Evolutionary conservation across 2,888 invertebrate species (phyloP), one percentile per base, ranked within the genome.

Genomic region (Adineta ricciae): DNA sequence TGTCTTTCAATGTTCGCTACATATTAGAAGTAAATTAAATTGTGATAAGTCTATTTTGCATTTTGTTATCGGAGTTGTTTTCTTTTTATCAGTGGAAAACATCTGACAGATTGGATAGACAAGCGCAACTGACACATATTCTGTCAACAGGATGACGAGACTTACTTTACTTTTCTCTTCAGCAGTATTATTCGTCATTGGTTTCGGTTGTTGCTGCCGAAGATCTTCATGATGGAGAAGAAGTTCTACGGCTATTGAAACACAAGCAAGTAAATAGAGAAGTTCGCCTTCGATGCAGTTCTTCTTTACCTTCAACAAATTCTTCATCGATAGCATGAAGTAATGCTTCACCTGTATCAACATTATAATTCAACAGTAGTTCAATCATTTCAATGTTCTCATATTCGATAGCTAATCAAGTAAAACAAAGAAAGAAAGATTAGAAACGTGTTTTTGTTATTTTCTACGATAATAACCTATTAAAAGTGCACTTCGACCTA

Each of bases 321-420:
- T 97, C 97, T 52, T 95, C 98, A 49, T 96, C 95, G 88, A 97
- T 97, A 86, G 97, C 94, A 89, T 95, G 96, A 83, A 97, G 92
- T 83, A 96, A 91, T 0, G 95, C 94, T 89, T 96, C 96, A 89
- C 93, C 94, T 1, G 96, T 94, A 87, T 94, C 94, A 87, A 97
- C 95, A 84, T 94, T 95, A 94, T 95, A 94, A 86, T 95, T 93
- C 84, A 97, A 93, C 83, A 97, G 92, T 84, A 96, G 91, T 89
- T 96, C 96, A 36, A 97, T 94, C 96, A 97, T 96, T 92, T 97
- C 96, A 88, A 97, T 92, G 91, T 96, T 96, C 91, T 97, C 97
- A 87, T 95, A 94, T 90, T 97, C 97, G 86, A 97, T 97, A 49
- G 97, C 95, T 88, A 97, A 64, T 64, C 19, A n/a, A 64, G 19